Evolutionary conservation across 2,113 vertebrate species (phyloP).

Genomic region (Trochalopteron elliotii): DNA sequence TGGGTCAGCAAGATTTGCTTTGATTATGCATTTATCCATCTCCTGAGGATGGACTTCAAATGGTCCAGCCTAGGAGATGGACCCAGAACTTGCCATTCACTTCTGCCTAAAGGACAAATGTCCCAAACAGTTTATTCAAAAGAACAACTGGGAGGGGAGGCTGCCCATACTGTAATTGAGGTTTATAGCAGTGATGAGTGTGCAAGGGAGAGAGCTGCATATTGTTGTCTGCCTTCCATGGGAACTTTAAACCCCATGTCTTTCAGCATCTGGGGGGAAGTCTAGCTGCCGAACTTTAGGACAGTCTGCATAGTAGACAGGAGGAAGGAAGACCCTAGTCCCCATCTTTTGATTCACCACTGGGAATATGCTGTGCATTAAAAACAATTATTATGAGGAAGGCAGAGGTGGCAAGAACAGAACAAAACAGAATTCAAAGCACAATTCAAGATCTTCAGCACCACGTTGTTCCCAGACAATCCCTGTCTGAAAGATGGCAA

Average conservation of each 20-base stretch:
- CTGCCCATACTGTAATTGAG: neutral
- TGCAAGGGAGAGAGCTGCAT: neutral
- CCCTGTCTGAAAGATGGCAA: neutral
- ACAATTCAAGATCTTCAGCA: neutral
- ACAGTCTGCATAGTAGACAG: neutral
- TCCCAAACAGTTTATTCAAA: neutral
- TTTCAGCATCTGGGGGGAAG: neutral
- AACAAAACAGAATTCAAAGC: neutral
- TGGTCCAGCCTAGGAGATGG: neutral
- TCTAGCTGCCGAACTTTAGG: neutral
- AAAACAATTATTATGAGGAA: neutral
- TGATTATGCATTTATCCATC: neutral
- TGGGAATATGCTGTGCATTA: neutral
- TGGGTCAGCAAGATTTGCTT: neutral
- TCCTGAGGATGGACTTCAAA: neutral
- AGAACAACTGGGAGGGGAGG: neutral
- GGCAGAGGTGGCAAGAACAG: neutral
- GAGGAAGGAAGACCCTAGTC: neutral
- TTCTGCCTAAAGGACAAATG: neutral
- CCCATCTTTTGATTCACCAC: neutral
- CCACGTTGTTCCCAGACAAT: neutral
- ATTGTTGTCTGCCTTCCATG: neutral
- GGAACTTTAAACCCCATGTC: neutral
- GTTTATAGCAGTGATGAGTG: neutral
- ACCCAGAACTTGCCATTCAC: neutral